Conservation (phyloP, 2,888 invertebrate species). For the Scaptomyza parva region DNA sequence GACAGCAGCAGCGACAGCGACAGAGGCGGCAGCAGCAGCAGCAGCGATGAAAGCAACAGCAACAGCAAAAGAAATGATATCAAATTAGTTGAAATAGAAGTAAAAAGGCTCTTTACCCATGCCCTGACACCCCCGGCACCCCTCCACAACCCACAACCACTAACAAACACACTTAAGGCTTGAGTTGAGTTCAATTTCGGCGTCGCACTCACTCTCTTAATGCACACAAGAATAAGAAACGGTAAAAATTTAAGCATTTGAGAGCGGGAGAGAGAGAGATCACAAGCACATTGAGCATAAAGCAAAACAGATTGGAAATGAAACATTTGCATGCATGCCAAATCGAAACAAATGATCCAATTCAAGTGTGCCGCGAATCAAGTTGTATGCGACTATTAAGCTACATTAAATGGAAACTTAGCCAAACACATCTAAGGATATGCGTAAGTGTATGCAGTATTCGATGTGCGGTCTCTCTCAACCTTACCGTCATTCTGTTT, state of each 20-base stretch:
- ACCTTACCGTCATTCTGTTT: not conserved
- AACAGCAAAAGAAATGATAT: constrained; percentile 62
- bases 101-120: constrained; percentile 34
- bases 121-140: not conserved
- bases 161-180: constrained; percentile 5
- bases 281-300: constrained; percentile 20
- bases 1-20: constrained; percentile 5
- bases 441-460: constrained; percentile 20
- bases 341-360: not conserved
- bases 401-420: not conserved
- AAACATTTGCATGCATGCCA: constrained; percentile 7
- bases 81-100: constrained; percentile 76
- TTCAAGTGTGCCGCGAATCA: not conserved
- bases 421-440: not conserved
- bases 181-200: constrained; percentile 9
- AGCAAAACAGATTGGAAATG: constrained; percentile 15
- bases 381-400: not conserved
- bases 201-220: constrained; percentile 6
- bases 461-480: constrained; percentile 4
- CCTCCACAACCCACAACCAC: not conserved
- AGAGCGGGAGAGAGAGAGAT: constrained; percentile 27
- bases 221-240: constrained; percentile 25
- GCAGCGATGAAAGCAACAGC: constrained; percentile 7
- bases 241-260: constrained; percentile 1
- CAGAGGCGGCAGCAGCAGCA: no score